Evolutionary conservation across 2,888 invertebrate genomes (phyloP).

Genomic region (Chaitophorus viminalis): DNA sequence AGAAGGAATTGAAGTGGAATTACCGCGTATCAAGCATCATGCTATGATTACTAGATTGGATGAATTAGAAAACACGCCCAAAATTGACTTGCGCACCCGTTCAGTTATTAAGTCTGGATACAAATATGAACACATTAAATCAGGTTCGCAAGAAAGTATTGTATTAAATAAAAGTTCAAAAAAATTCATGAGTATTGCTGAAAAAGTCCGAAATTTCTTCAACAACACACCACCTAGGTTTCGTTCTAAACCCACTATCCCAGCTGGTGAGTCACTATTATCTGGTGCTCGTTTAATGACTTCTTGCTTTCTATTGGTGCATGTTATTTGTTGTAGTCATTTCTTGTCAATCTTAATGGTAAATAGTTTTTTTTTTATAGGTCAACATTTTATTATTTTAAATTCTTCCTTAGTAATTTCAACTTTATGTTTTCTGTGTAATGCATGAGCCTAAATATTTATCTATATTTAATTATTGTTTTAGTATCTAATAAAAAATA

Average conservation of each 20-base stretch:
- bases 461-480: not conserved
- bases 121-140: slow-evolving; percentile 55
- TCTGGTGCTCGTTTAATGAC: slow-evolving; percentile 23
- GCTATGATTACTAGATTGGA: slow-evolving; percentile 63
- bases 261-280: slow-evolving; percentile 53
- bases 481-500: not conserved
- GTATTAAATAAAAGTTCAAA: slow-evolving; percentile 43
- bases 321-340: not conserved
- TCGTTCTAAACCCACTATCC: slow-evolving; percentile 64
- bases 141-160: slow-evolving; percentile 58
- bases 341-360: not conserved
- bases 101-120: slow-evolving; percentile 56
- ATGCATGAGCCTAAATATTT: not conserved
- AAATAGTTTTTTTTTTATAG: not conserved
- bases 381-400: not conserved
- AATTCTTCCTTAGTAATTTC: not conserved
- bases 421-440: not conserved
- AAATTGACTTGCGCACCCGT: slow-evolving; percentile 62
- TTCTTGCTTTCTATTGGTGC: slow-evolving; percentile 29
- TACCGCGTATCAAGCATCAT: slow-evolving; percentile 62
- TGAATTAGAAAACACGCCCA: slow-evolving; percentile 62
- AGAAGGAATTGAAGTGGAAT: slow-evolving; percentile 59
- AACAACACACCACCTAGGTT: slow-evolving; percentile 73
- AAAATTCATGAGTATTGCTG: slow-evolving; percentile 73
- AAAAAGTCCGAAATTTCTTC: slow-evolving; percentile 72